These are phyloP conservation scores for Ctenodactylus gundi DNA, from an alignment of 2,113 vertebrate genomes.

Conservation along the genomic window DNA sequence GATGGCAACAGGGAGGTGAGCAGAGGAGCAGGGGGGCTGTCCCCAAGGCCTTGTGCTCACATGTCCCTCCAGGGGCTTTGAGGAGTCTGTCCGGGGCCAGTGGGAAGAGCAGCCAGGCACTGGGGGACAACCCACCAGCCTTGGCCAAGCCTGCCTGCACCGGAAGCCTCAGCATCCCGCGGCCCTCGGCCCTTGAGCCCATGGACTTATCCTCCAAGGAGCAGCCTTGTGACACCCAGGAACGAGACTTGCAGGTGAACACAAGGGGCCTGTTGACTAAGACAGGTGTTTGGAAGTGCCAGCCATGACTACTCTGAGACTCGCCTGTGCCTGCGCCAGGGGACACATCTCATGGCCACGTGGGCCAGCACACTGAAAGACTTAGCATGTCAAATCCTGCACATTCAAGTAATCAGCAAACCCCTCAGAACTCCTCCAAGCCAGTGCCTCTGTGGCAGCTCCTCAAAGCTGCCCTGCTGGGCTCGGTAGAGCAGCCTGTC, in stretches of 20 bases:
- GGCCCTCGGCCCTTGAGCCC: background rate
- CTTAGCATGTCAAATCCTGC: background rate
- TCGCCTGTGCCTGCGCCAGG: background rate
- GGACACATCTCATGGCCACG: background rate
- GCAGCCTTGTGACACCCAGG: no score
- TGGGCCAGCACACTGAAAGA: background rate
- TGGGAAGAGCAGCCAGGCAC: background rate
- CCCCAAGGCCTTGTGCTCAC: background rate
- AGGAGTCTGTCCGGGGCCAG: background rate
- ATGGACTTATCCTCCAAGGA: rapidly evolving
- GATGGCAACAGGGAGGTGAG: background rate
- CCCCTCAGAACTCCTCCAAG: background rate
- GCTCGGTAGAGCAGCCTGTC: no score
- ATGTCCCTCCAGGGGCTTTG: background rate
- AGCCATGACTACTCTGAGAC: background rate
- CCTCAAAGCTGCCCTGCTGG: background rate
- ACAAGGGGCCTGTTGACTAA: background rate
- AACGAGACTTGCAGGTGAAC: background rate
- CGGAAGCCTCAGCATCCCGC: rapidly evolving
- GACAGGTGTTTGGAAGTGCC: background rate
- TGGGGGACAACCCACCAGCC: no score
- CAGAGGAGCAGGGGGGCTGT: background rate
- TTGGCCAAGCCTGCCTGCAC: no score
- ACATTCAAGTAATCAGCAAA: background rate
- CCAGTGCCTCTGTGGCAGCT: background rate